phyloP scores from a whole-genome alignment of 2,888 invertebrate genomes.

The Drosophila silvestris region DNA sequence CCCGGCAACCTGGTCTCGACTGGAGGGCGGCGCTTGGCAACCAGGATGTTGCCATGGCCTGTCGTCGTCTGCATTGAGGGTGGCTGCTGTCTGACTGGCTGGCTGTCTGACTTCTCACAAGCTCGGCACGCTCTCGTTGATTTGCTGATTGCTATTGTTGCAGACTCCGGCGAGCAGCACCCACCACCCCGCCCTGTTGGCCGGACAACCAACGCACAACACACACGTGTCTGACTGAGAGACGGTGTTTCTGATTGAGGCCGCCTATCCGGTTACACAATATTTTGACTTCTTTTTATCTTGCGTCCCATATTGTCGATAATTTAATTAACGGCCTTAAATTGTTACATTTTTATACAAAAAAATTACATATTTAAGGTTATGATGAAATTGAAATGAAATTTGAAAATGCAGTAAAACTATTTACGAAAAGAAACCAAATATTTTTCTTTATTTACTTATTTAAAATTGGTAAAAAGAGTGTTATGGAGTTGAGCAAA shows the following conservation, averaged over 20 bases:
- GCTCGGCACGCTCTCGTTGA: constrained; percentile 45
- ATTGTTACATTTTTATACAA: constrained; percentile 17
- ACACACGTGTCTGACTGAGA: constrained; percentile 60
- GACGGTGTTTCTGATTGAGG: constrained; percentile 56
- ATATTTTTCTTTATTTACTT: neutral
- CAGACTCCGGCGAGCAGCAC: constrained; percentile 47
- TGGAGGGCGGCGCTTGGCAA: constrained; percentile 66
- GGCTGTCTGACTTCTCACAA: constrained; percentile 52
- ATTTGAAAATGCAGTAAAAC: neutral
- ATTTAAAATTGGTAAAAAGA: neutral
- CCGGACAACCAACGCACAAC: constrained; percentile 31
- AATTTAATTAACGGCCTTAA: constrained; percentile 70
- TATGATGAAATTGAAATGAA: neutral
- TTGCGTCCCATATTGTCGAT: constrained; percentile 45
- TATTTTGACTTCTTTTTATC: constrained; percentile 81
- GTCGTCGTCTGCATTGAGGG: constrained; percentile 35
- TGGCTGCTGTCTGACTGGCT: constrained; percentile 75
- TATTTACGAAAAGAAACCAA: neutral
- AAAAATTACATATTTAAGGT: neutral
- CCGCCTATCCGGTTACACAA: constrained; percentile 80
- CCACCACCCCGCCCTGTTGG: constrained; percentile 48
- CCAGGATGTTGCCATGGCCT: constrained; percentile 33
- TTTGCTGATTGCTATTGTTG: constrained; percentile 68
- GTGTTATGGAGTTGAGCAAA: neutral
- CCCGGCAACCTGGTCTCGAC: constrained; percentile 45